These are phyloP conservation scores for Coracias cyanogaster DNA, from an alignment of 2,797 vertebrate genomes.

Conservation along the genomic window DNA sequence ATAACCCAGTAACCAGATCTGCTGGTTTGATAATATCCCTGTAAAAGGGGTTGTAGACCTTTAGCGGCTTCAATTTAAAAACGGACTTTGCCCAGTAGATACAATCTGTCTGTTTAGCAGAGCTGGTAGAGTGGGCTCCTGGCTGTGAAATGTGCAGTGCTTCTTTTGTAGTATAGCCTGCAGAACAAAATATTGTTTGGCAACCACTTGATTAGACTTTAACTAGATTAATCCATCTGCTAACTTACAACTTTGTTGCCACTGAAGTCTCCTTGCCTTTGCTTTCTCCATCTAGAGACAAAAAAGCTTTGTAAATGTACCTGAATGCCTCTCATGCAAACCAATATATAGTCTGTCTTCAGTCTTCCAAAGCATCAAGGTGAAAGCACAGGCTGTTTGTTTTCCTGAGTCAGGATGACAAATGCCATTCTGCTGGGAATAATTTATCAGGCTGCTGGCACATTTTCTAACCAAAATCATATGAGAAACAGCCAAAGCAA, in stretches of 20 bases:
- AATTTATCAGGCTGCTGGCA: not conserved
- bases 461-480: not conserved
- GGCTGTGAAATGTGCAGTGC: not conserved
- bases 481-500: not conserved
- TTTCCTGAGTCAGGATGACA: conserved; percentile 1
- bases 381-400: not conserved
- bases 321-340: not conserved
- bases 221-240: not conserved
- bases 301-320: not conserved
- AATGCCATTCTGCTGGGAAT: not conserved
- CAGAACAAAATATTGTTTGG: not conserved
- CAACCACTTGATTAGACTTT: not conserved
- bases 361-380: not conserved
- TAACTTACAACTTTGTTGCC: not conserved
- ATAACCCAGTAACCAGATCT: not conserved
- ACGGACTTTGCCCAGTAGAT: not conserved
- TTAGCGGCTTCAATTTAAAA: not conserved
- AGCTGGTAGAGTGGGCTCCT: not conserved
- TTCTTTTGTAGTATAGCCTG: not conserved
- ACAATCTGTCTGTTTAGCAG: not conserved
- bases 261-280: not conserved
- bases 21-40: not conserved
- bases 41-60: not conserved
- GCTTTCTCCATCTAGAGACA: not conserved
- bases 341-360: not conserved